Conservation (phyloP, 2,113 vertebrate genomes). For the Mixornis gularis region DNA sequence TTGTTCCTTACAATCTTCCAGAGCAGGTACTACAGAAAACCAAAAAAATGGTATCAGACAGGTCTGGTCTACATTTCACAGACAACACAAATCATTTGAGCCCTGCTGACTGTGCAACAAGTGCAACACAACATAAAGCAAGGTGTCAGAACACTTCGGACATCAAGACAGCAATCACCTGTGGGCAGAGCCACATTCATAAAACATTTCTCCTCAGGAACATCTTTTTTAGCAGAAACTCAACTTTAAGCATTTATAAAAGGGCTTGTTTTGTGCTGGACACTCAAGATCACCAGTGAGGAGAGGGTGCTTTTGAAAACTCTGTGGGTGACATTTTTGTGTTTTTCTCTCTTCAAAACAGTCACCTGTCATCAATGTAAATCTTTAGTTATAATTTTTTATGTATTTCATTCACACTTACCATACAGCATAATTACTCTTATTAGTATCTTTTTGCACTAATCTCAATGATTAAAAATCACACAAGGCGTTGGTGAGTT, state of each 20-base stretch:
- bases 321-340: neutral
- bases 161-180: neutral
- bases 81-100: conserved; percentile 1
- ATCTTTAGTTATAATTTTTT: neutral
- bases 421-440: neutral
- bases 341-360: neutral
- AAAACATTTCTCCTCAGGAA: neutral
- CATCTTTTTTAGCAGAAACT: neutral
- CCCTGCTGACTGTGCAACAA: neutral
- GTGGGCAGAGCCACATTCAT: neutral
- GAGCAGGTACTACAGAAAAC: conserved; percentile 77
- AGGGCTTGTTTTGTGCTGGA: neutral
- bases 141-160: neutral
- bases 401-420: neutral
- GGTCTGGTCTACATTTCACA: conserved; percentile 48
- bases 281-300: neutral
- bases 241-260: neutral
- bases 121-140: neutral
- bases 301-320: neutral
- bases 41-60: conserved; percentile 70
- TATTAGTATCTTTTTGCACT: neutral
- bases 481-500: neutral
- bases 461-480: neutral
- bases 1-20: conserved; percentile 87
- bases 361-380: neutral